Evolutionary conservation across 2,888 invertebrate species (phyloP).

Genomic region (Stratiomys singularior): DNA sequence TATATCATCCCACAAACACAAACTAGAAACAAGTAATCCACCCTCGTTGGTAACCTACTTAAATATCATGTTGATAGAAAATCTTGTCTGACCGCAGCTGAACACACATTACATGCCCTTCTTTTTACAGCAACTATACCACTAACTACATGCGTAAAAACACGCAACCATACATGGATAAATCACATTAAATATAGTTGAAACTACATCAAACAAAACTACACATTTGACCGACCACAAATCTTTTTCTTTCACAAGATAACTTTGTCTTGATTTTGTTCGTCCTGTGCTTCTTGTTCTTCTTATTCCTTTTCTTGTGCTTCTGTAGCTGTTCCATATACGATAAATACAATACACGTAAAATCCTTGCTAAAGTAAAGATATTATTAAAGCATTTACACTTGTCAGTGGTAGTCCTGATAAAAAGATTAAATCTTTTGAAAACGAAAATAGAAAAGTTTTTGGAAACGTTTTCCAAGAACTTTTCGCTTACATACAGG

Average conservation of each 20-base stretch:
- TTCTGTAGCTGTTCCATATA: background rate
- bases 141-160: too few species aligned
- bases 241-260: conserved; percentile 31
- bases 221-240: conserved; percentile 31
- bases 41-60: background rate
- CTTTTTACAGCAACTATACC: too few species aligned
- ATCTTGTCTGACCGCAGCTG: background rate
- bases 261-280: conserved; percentile 33
- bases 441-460: conserved; percentile 43
- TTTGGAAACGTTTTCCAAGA: conserved; percentile 16
- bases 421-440: conserved; percentile 42
- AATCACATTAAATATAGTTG: background rate
- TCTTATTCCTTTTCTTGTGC: background rate
- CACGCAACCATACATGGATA: background rate
- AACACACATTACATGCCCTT: background rate
- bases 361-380: conserved; percentile 40
- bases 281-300: background rate
- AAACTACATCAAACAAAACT: conserved; percentile 32
- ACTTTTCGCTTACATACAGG: conserved; percentile 5
- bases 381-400: conserved; percentile 44
- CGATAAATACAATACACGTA: conserved; percentile 32
- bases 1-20: background rate
- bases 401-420: conserved; percentile 37
- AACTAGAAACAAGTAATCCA: conserved; percentile 30
- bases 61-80: background rate